Evolutionary conservation across 2,888 invertebrate genomes (phyloP).

Genomic region (Drosophila diplacantha): DNA sequence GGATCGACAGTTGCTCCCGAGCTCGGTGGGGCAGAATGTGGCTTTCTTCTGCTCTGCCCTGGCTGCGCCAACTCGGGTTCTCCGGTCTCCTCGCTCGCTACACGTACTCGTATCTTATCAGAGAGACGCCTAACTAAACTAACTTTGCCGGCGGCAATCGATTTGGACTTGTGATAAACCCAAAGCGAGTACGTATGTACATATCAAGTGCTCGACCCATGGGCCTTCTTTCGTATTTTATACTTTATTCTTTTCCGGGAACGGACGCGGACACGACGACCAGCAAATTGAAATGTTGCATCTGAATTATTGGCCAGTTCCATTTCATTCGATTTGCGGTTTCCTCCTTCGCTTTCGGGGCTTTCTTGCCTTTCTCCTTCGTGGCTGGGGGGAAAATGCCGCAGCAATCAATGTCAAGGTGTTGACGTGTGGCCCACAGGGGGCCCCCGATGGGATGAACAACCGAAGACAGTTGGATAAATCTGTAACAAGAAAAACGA

Average conservation of each 20-base stretch:
- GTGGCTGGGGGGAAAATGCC: constrained; percentile 12
- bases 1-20: constrained; percentile 21
- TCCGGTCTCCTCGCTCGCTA: constrained; percentile 27
- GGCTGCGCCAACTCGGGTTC: constrained; percentile 4
- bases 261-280: constrained; percentile 19
- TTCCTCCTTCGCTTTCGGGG: constrained; percentile 14
- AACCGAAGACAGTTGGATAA: neutral
- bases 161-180: constrained; percentile 52
- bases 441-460: neutral
- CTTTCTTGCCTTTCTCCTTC: constrained; percentile 1
- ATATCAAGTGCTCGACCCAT: constrained; percentile 24
- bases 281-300: constrained; percentile 26
- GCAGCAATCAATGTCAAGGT: constrained; percentile 47
- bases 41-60: constrained; percentile 15
- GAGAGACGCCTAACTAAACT: constrained; percentile 60
- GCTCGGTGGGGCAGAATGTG: constrained; percentile 14
- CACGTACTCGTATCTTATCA: constrained; percentile 58
- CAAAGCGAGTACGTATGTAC: constrained; percentile 10
- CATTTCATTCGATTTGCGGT: constrained; percentile 20
- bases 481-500: neutral
- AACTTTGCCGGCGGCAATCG: constrained; percentile 56
- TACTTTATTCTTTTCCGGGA: constrained; percentile 3
- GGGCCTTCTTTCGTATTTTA: constrained; percentile 20
- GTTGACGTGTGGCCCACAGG: constrained; percentile 29
- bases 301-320: constrained; percentile 39